Percentiles rank a stretch among this genome's conserved stretches.
These are phyloP conservation scores for Cromileptes altivelis DNA, from an alignment of 2,113 vertebrate genomes.

Conservation along the genomic window DNA sequence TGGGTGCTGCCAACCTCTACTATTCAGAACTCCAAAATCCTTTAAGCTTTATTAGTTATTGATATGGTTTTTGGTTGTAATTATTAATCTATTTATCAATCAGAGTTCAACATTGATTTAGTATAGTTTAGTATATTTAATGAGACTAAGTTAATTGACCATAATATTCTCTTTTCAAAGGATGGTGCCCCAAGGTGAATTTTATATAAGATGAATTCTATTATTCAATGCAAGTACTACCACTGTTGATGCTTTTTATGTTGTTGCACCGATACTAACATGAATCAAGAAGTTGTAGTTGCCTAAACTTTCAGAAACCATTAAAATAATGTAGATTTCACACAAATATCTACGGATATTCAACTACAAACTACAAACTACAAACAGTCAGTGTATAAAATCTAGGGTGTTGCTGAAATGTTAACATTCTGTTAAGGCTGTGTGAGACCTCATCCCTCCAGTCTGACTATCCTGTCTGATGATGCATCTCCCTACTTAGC, in stretches of 20 bases:
- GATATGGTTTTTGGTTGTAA: neutral
- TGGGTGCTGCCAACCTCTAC: too few species aligned
- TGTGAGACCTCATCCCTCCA: neutral
- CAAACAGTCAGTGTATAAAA: neutral
- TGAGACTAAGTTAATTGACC: too few species aligned
- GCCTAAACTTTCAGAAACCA: neutral
- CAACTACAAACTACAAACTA: neutral
- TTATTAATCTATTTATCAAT: neutral
- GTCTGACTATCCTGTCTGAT: neutral
- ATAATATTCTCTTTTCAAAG: too few species aligned
- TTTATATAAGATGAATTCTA: too few species aligned
- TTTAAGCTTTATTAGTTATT: neutral
- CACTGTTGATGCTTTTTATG: too few species aligned
- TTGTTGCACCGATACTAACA: too few species aligned
- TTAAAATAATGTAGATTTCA: neutral
- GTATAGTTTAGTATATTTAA: too few species aligned
- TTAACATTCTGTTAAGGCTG: neutral
- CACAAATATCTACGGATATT: neutral
- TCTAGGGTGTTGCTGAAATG: neutral
- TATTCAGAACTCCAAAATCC: neutral
- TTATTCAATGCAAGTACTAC: too few species aligned
- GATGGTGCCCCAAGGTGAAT: too few species aligned
- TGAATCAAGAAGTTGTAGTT: neutral
- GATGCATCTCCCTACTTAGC: neutral
- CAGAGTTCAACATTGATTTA: neutral